A percentile compares a stretch with the other conserved stretches of the same genome.
These are phyloP conservation scores for Nudaria mundana DNA, from an alignment of 2,888 invertebrate genomes.

Conservation along the genomic window DNA sequence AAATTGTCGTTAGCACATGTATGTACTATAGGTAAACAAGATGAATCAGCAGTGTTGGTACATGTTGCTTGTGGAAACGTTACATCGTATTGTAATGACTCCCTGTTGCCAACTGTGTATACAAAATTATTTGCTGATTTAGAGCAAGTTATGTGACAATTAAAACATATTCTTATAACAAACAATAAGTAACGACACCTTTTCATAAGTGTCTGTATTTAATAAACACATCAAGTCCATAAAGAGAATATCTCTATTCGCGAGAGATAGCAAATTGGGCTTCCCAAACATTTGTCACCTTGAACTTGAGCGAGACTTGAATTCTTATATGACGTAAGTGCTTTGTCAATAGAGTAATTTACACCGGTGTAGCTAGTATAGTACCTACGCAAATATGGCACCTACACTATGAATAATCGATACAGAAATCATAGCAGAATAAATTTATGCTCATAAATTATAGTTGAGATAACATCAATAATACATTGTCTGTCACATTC, in stretches of 20 bases:
- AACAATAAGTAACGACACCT: slow-evolving; percentile 9
- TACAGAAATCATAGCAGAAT: background rate
- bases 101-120: slow-evolving; percentile 56
- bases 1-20: slow-evolving; percentile 31
- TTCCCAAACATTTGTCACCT: slow-evolving; percentile 47
- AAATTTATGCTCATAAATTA: background rate
- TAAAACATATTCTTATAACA: slow-evolving; percentile 9
- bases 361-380: slow-evolving; percentile 42
- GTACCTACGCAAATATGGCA: slow-evolving; percentile 39
- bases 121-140: slow-evolving; percentile 28
- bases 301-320: slow-evolving; percentile 65
- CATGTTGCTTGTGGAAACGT: slow-evolving; percentile 40
- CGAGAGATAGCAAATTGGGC: slow-evolving; percentile 28
- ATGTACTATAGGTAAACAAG: slow-evolving; percentile 44
- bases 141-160: slow-evolving; percentile 17
- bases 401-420: slow-evolving; percentile 39
- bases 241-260: slow-evolving; percentile 10
- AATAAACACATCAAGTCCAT: slow-evolving; percentile 4
- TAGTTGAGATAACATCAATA: background rate
- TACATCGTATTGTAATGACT: slow-evolving; percentile 50
- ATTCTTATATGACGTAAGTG: slow-evolving; percentile 64
- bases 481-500: too few relatives aligned
- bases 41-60: slow-evolving; percentile 63
- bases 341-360: slow-evolving; percentile 65
- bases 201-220: too few relatives aligned